Conservation (phyloP, 2,888 invertebrate genomes). For the Sminthurides aquaticus region DNA sequence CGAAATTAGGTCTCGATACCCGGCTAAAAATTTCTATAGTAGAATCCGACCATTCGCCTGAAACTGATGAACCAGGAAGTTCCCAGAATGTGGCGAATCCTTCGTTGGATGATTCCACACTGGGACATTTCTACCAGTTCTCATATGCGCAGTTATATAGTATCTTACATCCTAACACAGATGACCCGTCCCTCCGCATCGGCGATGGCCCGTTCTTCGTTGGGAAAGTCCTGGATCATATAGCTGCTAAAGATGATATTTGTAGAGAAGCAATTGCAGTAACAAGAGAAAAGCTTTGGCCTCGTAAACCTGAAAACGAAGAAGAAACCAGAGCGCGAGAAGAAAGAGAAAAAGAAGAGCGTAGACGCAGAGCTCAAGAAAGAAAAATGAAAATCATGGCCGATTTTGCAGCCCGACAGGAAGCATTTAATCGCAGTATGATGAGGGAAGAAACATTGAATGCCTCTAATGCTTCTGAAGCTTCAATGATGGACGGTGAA, state of each 20-base stretch:
- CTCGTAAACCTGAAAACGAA: constrained; percentile 60
- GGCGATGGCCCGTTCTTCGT: constrained; percentile 88
- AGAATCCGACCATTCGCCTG: neutral
- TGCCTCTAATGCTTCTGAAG: neutral
- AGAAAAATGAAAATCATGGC: constrained; percentile 87
- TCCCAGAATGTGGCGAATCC: neutral
- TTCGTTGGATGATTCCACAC: neutral
- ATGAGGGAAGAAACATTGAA: constrained; percentile 44
- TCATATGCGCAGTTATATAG: constrained; percentile 23
- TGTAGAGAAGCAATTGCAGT: constrained; percentile 60
- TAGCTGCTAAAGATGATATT: constrained; percentile 58
- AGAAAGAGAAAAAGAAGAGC: constrained; percentile 69
- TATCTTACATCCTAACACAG: constrained; percentile 10
- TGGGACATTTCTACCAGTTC: constrained; percentile 9
- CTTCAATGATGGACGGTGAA: neutral
- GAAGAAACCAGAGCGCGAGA: constrained; percentile 63
- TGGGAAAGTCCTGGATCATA: constrained; percentile 67
- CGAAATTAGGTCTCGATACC: constrained; percentile 27
- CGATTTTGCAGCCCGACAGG: constrained; percentile 80
- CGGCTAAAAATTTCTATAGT: constrained; percentile 14
- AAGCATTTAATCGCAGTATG: constrained; percentile 47
- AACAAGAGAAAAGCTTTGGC: constrained; percentile 69
- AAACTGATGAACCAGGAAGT: neutral
- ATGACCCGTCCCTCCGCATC: constrained; percentile 48
- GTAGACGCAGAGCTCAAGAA: constrained; percentile 75